Evolutionary conservation across 23 tunicate species (phyloP), one percentile per base, ranked within the genome.

Genomic region (Clavelina lepadiformis): DNA sequence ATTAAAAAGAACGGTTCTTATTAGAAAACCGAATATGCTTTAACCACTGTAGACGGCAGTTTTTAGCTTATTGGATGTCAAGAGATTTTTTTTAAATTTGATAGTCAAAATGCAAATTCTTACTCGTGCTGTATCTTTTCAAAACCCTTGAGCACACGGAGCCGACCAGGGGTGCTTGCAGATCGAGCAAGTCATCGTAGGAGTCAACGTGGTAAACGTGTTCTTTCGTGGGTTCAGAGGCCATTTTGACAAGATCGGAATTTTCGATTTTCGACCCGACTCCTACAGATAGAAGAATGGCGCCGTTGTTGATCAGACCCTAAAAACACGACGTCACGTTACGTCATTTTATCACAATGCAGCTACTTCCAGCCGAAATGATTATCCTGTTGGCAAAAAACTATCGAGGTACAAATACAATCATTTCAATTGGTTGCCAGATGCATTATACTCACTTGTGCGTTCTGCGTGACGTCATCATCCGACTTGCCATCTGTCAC

Each of bases 401-500:
- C n/a, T n/a, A n/a, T n/a, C n/a, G n/a, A n/a, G n/a, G n/a, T n/a
- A n/a, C n/a, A n/a, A n/a, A n/a, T n/a, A n/a, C n/a, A n/a, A n/a
- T n/a, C n/a, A n/a, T n/a, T n/a, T n/a, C 50, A 44, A 44, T 11
- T 44, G 50, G 50, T 44, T 44, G 18, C 50, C 50, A 44, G 15
- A 18, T 13, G 15, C 50, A 29, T 20, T 11, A 0, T 33, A 11
- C 67, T 58, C 55, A 82, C 91, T 37, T 31, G 46, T n/a, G 80
- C 75, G 11, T 81, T 55, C 0, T 52, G 60, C 1, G 21, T 22
- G 2, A 74, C 63, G 19, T 47, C 52, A 56, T 82, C 91, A 56
- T 65, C 67, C 8, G 91, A 82, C 35, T 82, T 82, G 3, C 91
- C 91, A 56, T 73, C 73, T 1, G 91, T 73, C 23, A 82, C 75